Base-by-base conservation (phyloP, 2,113 vertebrate species). In the Phodopus roborovskii region DNA sequence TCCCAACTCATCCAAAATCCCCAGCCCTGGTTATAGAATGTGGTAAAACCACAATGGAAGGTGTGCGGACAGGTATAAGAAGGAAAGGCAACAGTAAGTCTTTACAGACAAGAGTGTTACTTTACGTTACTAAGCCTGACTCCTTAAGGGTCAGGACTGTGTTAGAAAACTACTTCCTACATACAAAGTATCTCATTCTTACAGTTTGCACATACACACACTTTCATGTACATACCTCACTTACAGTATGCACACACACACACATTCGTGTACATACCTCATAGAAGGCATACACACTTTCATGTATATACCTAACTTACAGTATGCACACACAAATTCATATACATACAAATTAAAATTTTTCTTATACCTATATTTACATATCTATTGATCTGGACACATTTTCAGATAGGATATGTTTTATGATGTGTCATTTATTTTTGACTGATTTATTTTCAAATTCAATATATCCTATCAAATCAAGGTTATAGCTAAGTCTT, bases 401-500 rank as follows among this genome's bases (percentile, higher is more conserved):
- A 50, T n/a, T 91, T 92, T 85, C 8, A 92, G 53, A n/a, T 45
- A 66, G 73, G 1, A 94, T 58, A 62, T 2, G 79, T 5, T 79
- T 22, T 74, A 19, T 88, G 45, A 9, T 88, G 3, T 92, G 48
- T 81, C 53, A 33, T n/a, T 66, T 81, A 58, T 22, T 74, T 70
- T 88, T 79, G 56, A 68, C 58, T 68, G 36, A n/a, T 66, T 96
- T 62, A 45, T 90, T 94, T 64, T 91, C 79, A 82, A 82, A 60
- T 82, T 82, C 24, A 7, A 82, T 50, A 88, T 33, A 85, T 45
- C 66, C 42, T 91, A 71, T 88, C 92, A 96, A 85, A 92, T 79
- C 66, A 95, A 92, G 33, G 39, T 62, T 66, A 84, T 45, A 24
- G 24, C 20, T 91, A 91, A 89, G 24, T 30, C 28, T 77, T 91